These are phyloP conservation scores for Euplagia quadripunctaria DNA, from an alignment of 2,888 invertebrate genomes.

Conservation along the genomic window DNA sequence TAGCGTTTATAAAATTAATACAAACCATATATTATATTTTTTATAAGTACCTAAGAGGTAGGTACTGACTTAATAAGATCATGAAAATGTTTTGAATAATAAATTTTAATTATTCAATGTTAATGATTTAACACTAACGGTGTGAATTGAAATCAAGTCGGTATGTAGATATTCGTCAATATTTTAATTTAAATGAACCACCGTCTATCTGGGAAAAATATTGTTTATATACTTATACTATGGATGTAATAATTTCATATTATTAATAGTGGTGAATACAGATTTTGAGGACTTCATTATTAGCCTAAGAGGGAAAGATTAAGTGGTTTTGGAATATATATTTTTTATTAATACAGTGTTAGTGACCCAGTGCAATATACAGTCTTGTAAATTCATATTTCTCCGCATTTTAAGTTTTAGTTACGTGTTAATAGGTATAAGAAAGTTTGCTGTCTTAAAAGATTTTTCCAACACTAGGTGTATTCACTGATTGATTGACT, in stretches of 20 bases:
- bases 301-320: not conserved
- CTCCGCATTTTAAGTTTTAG: too few species aligned
- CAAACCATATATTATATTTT: slow-evolving; percentile 1
- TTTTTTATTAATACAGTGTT: too few species aligned
- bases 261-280: too few species aligned
- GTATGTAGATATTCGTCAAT: not conserved
- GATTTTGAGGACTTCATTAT: not conserved
- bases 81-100: slow-evolving; percentile 31
- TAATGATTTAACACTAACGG: slow-evolving; percentile 26
- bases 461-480: too few species aligned
- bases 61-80: slow-evolving; percentile 10
- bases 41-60: not conserved
- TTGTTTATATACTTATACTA: too few species aligned
- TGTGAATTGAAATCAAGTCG: not conserved
- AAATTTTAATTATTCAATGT: slow-evolving; percentile 25
- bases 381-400: too few species aligned
- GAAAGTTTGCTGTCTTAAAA: too few species aligned
- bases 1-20: slow-evolving; percentile 17
- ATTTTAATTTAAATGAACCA: not conserved
- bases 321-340: too few species aligned
- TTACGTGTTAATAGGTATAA: too few species aligned
- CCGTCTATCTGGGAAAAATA: not conserved
- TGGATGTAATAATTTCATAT: too few species aligned
- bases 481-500: too few species aligned
- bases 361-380: too few species aligned